Base-by-base conservation (phyloP, 2,797 vertebrate species). In the Clarias platycephalus region DNA sequence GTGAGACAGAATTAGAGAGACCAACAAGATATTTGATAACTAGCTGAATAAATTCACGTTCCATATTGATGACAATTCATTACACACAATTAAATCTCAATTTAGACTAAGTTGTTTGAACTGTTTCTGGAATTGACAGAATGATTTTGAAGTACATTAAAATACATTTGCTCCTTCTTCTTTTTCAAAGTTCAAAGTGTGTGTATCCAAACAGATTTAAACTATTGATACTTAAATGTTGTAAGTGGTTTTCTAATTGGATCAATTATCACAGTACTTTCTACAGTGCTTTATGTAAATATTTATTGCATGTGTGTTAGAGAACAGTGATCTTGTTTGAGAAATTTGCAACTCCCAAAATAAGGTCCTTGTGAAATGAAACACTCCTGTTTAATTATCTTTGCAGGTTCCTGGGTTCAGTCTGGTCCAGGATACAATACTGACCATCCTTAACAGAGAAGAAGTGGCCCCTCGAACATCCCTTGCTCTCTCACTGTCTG, bases 371-470 rank as follows among this genome's bases (percentile, higher is more conserved):
- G 4, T 74, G 26, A 24, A 60, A 37, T 64, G 10, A 22, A 12
- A 83, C 71, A 40, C 16, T 22, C 5, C 8, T 70, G 22, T 58
- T 53, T 60, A 64, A 31, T 20, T 84, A 3, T 87, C 12, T 88
- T 44, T 88, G 49, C 86, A 96, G 96, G 93, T 95, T 4, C 91
- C 93, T 82, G 88, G 91, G 58, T 95, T 95, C 90, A 95, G 95
- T 94, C 91, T 93, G 24, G 94, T 96, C 88, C 95, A 96, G 90
- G 95, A 96, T 62, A 89, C 91, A 40, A 63, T 96, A 26, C 86
- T 93, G 89, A 85, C 87, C 28, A 79, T 95, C 37, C 90, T 95
- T 77, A 92, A 88, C 0, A 92, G 86, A 85, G 92, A 94, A 58
- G 95, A 96, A 87, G 94, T 95, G 82, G 90, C 89, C 57, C 95